phyloP scores from a whole-genome alignment of 2,797 vertebrate species.

The Pantherophis vulpinus region DNA sequence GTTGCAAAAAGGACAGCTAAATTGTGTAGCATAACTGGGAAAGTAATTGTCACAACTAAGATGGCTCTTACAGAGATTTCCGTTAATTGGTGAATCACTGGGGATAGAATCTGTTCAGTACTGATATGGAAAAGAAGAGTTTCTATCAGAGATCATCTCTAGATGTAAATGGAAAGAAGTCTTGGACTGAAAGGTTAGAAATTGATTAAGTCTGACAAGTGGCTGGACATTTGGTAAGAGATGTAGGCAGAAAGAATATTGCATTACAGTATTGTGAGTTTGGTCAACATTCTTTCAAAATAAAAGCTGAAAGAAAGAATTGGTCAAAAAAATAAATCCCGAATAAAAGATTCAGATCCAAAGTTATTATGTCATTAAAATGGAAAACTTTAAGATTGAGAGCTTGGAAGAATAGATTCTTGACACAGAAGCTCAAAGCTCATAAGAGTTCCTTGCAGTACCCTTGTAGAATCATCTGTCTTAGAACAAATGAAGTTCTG shows the following conservation, averaged over 20 bases:
- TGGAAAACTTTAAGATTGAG: not conserved
- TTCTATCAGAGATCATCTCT: constrained; percentile 1
- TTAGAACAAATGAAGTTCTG: not conserved
- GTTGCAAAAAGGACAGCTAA: constrained; percentile 33
- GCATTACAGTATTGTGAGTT: not conserved
- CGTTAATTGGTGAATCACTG: constrained; percentile 52
- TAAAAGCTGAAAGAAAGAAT: not conserved
- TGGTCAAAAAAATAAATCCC: not conserved
- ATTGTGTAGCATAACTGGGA: not conserved
- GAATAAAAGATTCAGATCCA: not conserved
- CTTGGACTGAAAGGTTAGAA: not conserved
- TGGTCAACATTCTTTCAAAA: not conserved
- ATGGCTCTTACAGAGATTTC: constrained; percentile 37
- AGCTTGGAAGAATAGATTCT: not conserved
- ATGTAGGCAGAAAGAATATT: not conserved
- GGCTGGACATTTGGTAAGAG: not conserved
- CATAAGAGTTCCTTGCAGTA: not conserved
- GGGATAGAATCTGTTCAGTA: constrained; percentile 42
- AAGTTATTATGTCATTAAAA: not conserved
- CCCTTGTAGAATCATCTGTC: not conserved
- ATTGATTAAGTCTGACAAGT: not conserved
- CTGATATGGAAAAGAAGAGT: constrained; percentile 45
- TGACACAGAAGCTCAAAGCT: not conserved
- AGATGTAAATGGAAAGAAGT: fast-evolving
- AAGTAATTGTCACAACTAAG: constrained; percentile 2